Percentiles rank a stretch among this genome's conserved stretches.
These are phyloP conservation scores for Melanotaenia nigrans DNA, from an alignment of 2,797 vertebrate species.

Conservation along the genomic window DNA sequence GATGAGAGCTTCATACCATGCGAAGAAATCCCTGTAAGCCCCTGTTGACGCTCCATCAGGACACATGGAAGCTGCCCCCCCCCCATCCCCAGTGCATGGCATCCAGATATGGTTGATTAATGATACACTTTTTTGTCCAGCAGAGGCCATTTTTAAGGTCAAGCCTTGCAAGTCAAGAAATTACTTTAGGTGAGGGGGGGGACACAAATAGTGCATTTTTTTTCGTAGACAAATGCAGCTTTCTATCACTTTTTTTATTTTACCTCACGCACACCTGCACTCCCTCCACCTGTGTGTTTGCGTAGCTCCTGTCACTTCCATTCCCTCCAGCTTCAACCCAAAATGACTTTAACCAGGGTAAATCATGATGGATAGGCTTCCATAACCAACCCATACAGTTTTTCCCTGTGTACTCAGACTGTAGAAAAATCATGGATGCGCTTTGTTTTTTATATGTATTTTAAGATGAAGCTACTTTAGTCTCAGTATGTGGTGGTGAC, in stretches of 20 bases:
- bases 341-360: constrained; percentile 73
- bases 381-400: constrained; percentile 23
- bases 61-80: too few species aligned
- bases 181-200: constrained; percentile 51
- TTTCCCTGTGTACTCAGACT: too few species aligned
- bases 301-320: constrained; percentile 68
- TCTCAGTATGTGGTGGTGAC: constrained; percentile 54
- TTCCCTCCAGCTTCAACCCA: constrained; percentile 73
- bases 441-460: constrained; percentile 54
- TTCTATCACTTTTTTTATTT: constrained; percentile 67
- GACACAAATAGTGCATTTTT: constrained; percentile 47
- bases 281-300: constrained; percentile 69
- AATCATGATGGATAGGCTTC: constrained; percentile 57
- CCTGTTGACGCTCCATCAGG: too few species aligned
- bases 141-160: constrained; percentile 83
- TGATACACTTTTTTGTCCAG: constrained; percentile 66
- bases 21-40: neutral
- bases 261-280: constrained; percentile 75
- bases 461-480: constrained; percentile 61
- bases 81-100: constrained; percentile 78
- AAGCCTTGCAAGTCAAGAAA: constrained; percentile 69
- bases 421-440: constrained; percentile 39
- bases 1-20: neutral
- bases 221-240: constrained; percentile 65
- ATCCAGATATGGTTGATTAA: constrained; percentile 70